Base-by-base conservation (phyloP, 2,888 invertebrate genomes). In the Cyrtodaria siliqua region DNA sequence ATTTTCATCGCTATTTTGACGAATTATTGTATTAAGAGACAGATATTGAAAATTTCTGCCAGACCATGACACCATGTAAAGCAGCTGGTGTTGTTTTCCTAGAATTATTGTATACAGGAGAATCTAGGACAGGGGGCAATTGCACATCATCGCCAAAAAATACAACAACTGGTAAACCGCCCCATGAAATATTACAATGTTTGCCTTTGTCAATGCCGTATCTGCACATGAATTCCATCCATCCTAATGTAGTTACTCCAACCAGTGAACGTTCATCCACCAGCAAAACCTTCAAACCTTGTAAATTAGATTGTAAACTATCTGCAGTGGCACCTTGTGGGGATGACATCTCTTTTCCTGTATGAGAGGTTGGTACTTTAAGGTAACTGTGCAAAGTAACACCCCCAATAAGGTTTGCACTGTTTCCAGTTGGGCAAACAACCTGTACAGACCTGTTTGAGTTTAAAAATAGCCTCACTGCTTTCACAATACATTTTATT, bases 91-190 rank as follows among this genome's bases (percentile, higher is more conserved):
- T 42, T 49, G 20, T 56, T 29, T 9, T 47, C 8, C 33, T 63
- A n/a, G 12, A 42, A 33, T 33, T 33, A 23, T 20, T 20, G 33
- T 55, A 72, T 20, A 82, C 74, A 29, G 79, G 85, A 33, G 61
- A 49, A 56, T 83, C 83, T 40, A 40, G 47, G 20, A 84, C 84
- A 50, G 80, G 84, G 62, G 81, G 82, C n/a, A 81, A 55, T 44
- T 84, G 81, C 20, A 77, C 68, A 69, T 82, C 85, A 64, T 79
- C 80, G n/a, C 85, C 81, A 50, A 78, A 47, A 57, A 82, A 50
- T 57, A 55, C 44, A 56, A 66, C 56, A 20, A 66, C 29, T 38
- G 64, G 55, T 2, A 64, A 42, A 6, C 64, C 64, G 8, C 64
- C 64, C 64, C 40, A 64, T 23, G 50, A 27, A 3, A 27, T 4